These are phyloP conservation scores for Pomacea canaliculata DNA, from an alignment of 2,888 invertebrate genomes.

Conservation along the genomic window DNA sequence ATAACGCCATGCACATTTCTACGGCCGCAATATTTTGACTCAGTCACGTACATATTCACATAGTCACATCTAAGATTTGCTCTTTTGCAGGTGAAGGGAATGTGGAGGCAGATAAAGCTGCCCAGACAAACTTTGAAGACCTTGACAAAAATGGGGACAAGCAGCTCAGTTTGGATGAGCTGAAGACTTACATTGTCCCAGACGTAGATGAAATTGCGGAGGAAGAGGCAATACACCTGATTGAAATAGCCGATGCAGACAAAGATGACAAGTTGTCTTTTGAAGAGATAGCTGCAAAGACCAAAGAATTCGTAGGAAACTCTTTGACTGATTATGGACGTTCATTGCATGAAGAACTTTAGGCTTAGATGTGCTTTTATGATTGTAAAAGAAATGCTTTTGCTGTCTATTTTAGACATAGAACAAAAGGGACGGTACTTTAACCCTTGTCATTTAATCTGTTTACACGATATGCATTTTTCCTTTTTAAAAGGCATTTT, in stretches of 20 bases:
- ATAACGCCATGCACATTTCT: too few relatives aligned
- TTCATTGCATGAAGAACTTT: constrained; percentile 80
- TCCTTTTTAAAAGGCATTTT: too few relatives aligned
- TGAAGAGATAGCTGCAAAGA: constrained; percentile 90
- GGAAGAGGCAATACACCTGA: constrained; percentile 91
- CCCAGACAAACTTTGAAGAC: constrained; percentile 58
- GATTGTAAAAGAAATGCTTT: too few relatives aligned
- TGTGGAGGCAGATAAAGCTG: constrained; percentile 50
- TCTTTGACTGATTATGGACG: constrained; percentile 99
- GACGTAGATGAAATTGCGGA: constrained; percentile 84
- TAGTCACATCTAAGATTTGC: neutral
- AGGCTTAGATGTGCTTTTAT: too few relatives aligned
- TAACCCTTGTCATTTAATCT: too few relatives aligned
- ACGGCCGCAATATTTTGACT: too few relatives aligned
- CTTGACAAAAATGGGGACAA: constrained; percentile 90
- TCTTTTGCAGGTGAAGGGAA: constrained; percentile 41
- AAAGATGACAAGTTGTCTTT: constrained; percentile 87
- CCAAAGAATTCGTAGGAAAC: constrained; percentile 96
- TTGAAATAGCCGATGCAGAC: constrained; percentile 71
- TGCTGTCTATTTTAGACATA: too few relatives aligned
- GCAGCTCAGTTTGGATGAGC: constrained; percentile 81
- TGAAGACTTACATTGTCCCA: constrained; percentile 90
- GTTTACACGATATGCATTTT: too few relatives aligned
- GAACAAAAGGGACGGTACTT: too few relatives aligned
- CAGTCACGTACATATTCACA: too few relatives aligned